phyloP scores from a whole-genome alignment of 2,888 invertebrate species.

The Agrilus biguttatus region DNA sequence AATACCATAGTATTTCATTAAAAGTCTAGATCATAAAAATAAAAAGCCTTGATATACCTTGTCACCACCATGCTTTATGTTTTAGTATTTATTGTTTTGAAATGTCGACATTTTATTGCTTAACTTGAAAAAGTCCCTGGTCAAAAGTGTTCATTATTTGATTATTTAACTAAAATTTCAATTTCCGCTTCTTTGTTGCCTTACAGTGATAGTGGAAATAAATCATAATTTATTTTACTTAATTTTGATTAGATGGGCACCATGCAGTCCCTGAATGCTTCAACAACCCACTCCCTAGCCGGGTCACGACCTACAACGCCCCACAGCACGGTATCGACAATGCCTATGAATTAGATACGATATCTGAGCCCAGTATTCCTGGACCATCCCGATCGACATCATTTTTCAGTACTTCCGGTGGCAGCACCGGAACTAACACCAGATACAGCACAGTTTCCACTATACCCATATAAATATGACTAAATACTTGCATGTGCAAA shows the following conservation, averaged over 20 bases:
- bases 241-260: slow-evolving; percentile 64
- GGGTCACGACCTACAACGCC: slow-evolving; percentile 84
- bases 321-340: slow-evolving; percentile 79
- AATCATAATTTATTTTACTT: not conserved
- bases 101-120: no score
- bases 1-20: no score
- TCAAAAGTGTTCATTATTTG: no score
- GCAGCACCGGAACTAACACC: slow-evolving; percentile 13
- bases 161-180: no score
- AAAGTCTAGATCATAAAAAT: no score
- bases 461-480: slow-evolving; percentile 8
- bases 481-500: no score
- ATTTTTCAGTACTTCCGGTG: slow-evolving; percentile 18
- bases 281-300: slow-evolving; percentile 73
- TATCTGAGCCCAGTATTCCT: slow-evolving; percentile 7
- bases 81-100: no score
- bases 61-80: no score
- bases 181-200: not conserved
- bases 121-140: no score
- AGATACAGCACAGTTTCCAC: slow-evolving; percentile 14
- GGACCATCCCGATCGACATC: slow-evolving; percentile 20
- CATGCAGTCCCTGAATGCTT: slow-evolving; percentile 70
- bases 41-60: no score
- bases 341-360: slow-evolving; percentile 51
- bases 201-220: not conserved